phyloP scores from a whole-genome alignment of 2,113 vertebrate species.

The Misgurnus mizolepis region DNA sequence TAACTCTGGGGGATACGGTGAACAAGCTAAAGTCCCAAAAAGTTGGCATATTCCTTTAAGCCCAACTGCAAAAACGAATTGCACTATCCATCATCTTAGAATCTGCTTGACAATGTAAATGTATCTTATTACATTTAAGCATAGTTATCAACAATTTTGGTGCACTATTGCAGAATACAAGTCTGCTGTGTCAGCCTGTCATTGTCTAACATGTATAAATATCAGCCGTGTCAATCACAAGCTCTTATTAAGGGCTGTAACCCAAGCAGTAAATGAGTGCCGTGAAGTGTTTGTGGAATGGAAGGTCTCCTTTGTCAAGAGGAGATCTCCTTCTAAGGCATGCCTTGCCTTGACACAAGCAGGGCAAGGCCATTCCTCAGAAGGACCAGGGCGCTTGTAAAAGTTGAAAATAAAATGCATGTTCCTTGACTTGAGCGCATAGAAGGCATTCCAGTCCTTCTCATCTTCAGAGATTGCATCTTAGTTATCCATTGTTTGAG shows the following conservation, averaged over 20 bases:
- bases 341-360: slow-evolving; percentile 28
- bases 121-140: no score
- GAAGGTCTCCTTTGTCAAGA: slow-evolving; percentile 26
- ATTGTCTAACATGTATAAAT: slow-evolving; percentile 36
- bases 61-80: no score
- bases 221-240: slow-evolving; percentile 29
- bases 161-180: no score
- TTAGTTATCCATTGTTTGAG: slow-evolving; percentile 33
- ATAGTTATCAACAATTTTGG: slow-evolving; percentile 58
- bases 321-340: slow-evolving; percentile 50
- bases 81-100: no score
- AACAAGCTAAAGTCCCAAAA: no score
- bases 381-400: slow-evolving; percentile 35
- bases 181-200: background rate
- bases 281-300: slow-evolving; percentile 33
- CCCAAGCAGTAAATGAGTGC: slow-evolving; percentile 28
- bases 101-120: no score
- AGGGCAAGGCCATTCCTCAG: slow-evolving; percentile 29
- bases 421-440: slow-evolving; percentile 7
- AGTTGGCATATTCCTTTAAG: no score
- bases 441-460: slow-evolving; percentile 35
- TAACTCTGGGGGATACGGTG: no score
- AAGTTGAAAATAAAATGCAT: slow-evolving; percentile 25
- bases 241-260: slow-evolving; percentile 26
- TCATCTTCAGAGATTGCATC: slow-evolving; percentile 26